Percentiles rank a stretch among this genome's conserved stretches.
phyloP scores from a whole-genome alignment of 1,140 invertebrate genomes.

The Zeugodacus cucurbitae region DNA sequence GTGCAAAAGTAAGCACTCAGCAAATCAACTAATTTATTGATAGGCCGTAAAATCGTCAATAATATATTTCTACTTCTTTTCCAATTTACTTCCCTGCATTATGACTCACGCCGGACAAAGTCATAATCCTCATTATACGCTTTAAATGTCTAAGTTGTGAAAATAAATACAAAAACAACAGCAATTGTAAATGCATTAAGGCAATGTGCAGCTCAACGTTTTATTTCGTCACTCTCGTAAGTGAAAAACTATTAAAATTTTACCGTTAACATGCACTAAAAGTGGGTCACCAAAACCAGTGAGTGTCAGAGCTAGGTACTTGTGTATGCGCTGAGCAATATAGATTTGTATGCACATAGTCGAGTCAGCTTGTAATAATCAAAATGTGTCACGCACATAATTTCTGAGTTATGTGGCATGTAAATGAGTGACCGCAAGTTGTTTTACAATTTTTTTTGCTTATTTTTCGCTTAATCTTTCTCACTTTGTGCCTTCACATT shows the following conservation, averaged over 20 bases:
- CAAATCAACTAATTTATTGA: no score
- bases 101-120: neutral
- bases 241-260: neutral
- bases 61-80: no score
- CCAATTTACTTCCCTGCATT: no score
- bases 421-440: neutral
- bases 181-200: neutral
- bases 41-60: no score
- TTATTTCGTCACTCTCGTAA: neutral
- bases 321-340: neutral
- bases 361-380: neutral
- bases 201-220: neutral
- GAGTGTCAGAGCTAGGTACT: neutral
- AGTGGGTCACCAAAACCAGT: neutral
- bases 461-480: neutral
- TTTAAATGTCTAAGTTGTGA: neutral
- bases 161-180: neutral
- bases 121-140: neutral
- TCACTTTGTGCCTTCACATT: neutral
- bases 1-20: no score
- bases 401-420: neutral
- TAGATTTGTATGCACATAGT: neutral
- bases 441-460: neutral
- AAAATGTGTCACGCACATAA: neutral
- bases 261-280: neutral